These are phyloP conservation scores for Gorsachius magnificus DNA, from an alignment of 2,797 vertebrate genomes.

Conservation along the genomic window DNA sequence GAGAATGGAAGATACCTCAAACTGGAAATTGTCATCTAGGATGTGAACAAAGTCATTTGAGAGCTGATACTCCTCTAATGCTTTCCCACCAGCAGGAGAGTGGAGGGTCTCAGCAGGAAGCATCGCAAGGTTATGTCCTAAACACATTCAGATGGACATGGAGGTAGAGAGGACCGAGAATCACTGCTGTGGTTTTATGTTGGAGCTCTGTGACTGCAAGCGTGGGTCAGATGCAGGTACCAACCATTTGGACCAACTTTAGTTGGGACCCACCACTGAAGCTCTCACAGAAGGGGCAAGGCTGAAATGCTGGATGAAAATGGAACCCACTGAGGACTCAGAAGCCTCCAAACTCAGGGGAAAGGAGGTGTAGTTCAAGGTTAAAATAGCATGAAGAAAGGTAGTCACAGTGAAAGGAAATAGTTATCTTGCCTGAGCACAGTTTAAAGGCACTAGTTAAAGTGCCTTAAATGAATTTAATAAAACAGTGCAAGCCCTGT, in stretches of 20 bases:
- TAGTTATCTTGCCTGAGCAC: background rate
- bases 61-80: background rate
- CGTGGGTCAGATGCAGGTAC: background rate
- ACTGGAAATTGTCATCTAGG: background rate
- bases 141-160: background rate
- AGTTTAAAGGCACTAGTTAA: background rate
- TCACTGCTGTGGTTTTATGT: background rate
- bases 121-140: background rate
- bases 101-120: background rate
- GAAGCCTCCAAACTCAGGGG: background rate
- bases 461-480: background rate
- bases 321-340: accelerated
- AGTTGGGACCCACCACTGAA: background rate
- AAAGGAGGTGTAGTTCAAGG: background rate
- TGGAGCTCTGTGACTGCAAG: background rate
- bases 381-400: background rate
- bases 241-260: background rate
- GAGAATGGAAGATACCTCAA: background rate
- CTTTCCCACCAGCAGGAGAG: background rate
- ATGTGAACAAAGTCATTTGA: background rate
- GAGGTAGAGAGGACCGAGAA: background rate
- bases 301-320: background rate
- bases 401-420: background rate
- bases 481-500: background rate
- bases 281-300: background rate